Evolutionary conservation across 2,888 invertebrate genomes (phyloP).

Genomic region (Physocephala rufipes): DNA sequence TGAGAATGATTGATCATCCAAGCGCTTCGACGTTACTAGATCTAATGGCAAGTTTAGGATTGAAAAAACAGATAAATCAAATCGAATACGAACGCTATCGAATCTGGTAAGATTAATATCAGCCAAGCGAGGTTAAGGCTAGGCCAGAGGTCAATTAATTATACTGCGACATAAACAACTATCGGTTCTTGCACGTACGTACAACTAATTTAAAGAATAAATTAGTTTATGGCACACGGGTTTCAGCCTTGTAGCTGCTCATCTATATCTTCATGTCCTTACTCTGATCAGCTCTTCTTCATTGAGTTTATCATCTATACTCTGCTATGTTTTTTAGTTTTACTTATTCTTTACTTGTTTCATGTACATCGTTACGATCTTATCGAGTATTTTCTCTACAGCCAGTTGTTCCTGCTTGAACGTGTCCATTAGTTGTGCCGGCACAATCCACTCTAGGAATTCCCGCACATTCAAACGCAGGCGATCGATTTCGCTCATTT

Average conservation of each 20-base stretch:
- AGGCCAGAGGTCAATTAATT: not conserved
- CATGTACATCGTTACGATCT: constrained; percentile 61
- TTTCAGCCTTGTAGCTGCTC: not conserved
- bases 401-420: constrained; percentile 79
- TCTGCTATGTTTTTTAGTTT: too few species aligned
- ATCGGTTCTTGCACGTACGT: not conserved
- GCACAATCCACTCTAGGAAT: constrained; percentile 83
- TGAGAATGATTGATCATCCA: not conserved
- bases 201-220: constrained; percentile 12
- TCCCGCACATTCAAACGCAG: constrained; percentile 80
- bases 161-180: not conserved
- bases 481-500: constrained; percentile 70
- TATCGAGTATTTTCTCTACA: constrained; percentile 80
- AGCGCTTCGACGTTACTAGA: constrained; percentile 3
- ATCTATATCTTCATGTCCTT: constrained; percentile 5
- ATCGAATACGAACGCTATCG: constrained; percentile 4
- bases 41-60: constrained; percentile 23
- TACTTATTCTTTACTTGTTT: constrained; percentile 48
- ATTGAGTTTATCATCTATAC: too few species aligned
- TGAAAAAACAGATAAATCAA: not conserved
- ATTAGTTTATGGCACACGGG: constrained; percentile 29
- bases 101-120: not conserved
- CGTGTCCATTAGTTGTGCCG: constrained; percentile 78
- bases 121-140: not conserved
- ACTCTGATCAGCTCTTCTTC: not conserved